phyloP scores from a whole-genome alignment of 2,113 vertebrate genomes.

The Polyodon spathula region DNA sequence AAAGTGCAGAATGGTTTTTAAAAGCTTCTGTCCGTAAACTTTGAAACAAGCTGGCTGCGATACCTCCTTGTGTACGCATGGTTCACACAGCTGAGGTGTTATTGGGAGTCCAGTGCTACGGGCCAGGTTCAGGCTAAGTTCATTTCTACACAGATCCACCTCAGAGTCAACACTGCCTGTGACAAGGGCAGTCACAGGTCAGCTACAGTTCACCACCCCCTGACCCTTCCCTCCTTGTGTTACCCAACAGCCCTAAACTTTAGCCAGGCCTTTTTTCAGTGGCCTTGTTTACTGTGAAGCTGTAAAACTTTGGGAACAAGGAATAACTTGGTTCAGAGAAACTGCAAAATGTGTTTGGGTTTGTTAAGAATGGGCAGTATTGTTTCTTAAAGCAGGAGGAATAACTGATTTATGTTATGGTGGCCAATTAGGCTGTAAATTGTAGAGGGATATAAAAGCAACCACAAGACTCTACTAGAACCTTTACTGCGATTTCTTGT shows the following conservation, averaged over 20 bases:
- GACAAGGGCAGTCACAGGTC: conserved; percentile 70
- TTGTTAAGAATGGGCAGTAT: conserved; percentile 65
- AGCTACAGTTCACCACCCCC: conserved; percentile 68
- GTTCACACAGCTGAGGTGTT: conserved; percentile 25
- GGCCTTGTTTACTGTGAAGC: conserved; percentile 38
- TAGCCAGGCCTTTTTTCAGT: conserved; percentile 35
- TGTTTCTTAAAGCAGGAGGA: conserved; percentile 72
- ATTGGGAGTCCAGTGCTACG: conserved; percentile 63
- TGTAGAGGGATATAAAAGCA: conserved; percentile 52
- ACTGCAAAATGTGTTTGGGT: conserved; percentile 51
- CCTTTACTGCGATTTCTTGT: conserved; percentile 46
- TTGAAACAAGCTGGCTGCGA: not conserved
- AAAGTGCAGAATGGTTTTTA: no score
- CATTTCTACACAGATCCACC: conserved; percentile 55
- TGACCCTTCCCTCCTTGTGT: conserved; percentile 51
- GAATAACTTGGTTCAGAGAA: conserved; percentile 54
- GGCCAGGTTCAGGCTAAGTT: conserved; percentile 88
- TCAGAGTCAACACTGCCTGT: conserved; percentile 48
- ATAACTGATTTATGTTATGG: conserved; percentile 76
- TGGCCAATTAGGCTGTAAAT: conserved; percentile 81
- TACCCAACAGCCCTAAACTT: conserved; percentile 45
- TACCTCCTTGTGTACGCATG: not conserved
- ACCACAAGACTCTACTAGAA: conserved; percentile 46
- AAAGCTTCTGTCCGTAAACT: conserved; percentile 30
- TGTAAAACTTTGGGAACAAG: conserved; percentile 67